Percentiles rank a stretch among this genome's conserved stretches.
phyloP scores from a whole-genome alignment of 1,140 invertebrate species.

The Saccostrea glomerata region DNA sequence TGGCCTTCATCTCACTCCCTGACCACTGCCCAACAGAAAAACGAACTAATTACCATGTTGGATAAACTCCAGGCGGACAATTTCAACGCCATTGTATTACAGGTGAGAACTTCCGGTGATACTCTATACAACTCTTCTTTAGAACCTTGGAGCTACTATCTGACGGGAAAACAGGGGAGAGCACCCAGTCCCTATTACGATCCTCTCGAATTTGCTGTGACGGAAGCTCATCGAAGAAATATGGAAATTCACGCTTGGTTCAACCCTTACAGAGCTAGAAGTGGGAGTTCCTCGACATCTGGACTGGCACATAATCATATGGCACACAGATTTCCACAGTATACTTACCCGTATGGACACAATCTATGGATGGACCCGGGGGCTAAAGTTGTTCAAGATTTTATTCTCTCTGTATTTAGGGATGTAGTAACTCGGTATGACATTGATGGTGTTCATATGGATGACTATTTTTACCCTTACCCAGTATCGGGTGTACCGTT shows the following conservation, averaged over 20 bases:
- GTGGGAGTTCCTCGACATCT: slow-evolving; percentile 56
- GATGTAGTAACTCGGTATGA: slow-evolving; percentile 74
- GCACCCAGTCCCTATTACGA: slow-evolving; percentile 71
- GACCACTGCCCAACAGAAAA: slow-evolving; percentile 66
- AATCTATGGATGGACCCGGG: slow-evolving; percentile 76
- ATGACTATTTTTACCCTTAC: slow-evolving; percentile 78
- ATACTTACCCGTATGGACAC: slow-evolving; percentile 68
- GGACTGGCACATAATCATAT: slow-evolving; percentile 72
- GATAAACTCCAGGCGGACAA: slow-evolving; percentile 64
- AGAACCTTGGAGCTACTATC: slow-evolving; percentile 75
- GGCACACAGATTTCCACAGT: slow-evolving; percentile 65
- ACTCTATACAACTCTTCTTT: slow-evolving; percentile 71
- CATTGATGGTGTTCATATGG: slow-evolving; percentile 75
- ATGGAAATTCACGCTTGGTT: slow-evolving; percentile 77
- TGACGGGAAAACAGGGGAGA: slow-evolving; percentile 74
- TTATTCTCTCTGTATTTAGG: slow-evolving; percentile 62
- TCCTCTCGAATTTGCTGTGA: slow-evolving; percentile 69
- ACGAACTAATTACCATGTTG: slow-evolving; percentile 67
- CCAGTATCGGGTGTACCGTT: slow-evolving; percentile 67
- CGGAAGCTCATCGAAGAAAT: slow-evolving; percentile 67
- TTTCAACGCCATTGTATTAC: slow-evolving; percentile 74
- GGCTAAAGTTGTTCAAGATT: slow-evolving; percentile 63
- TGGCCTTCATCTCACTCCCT: slow-evolving; percentile 70
- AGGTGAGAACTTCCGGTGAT: slow-evolving; percentile 69
- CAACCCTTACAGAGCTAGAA: slow-evolving; percentile 73